Percentiles rank a stretch among this genome's conserved stretches.
Evolutionary conservation across 2,113 vertebrate genomes (phyloP).

Genomic region (Tursiops truncatus): DNA sequence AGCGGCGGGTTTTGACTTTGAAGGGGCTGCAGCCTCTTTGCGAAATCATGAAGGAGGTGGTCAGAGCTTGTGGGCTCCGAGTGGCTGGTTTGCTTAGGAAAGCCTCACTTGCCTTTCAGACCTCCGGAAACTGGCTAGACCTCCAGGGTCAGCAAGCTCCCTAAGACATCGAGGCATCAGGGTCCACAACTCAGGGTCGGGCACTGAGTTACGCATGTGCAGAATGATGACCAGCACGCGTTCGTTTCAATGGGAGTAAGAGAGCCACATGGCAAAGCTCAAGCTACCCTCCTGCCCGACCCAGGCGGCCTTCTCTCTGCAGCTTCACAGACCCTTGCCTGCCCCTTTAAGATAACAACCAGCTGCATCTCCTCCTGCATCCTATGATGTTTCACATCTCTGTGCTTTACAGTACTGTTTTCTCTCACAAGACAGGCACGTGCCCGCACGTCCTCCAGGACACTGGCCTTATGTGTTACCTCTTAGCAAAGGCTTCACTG

Average conservation of each 20-base stretch:
- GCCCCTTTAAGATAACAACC: background rate
- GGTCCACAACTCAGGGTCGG: background rate
- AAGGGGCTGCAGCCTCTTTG: background rate
- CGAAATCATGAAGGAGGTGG: background rate
- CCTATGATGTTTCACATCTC: background rate
- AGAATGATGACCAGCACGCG: rapidly evolving
- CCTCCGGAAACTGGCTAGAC: background rate
- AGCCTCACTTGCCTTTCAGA: background rate
- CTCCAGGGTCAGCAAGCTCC: background rate
- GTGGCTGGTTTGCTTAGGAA: background rate
- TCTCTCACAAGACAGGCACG: background rate
- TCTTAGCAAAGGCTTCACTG: background rate
- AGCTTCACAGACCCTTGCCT: no score
- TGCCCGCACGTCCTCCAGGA: background rate
- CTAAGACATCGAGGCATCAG: background rate
- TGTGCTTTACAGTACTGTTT: background rate
- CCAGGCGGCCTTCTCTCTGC: no score
- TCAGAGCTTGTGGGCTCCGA: background rate
- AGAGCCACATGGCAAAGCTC: background rate
- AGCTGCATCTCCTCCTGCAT: rapidly evolving
- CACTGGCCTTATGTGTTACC: rapidly evolving
- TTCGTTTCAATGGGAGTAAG: rapidly evolving
- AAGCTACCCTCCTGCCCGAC: background rate
- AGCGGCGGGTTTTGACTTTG: background rate
- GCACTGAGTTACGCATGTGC: background rate